A percentile compares a stretch with the other conserved stretches of the same genome.
Conservation (phyloP, 2,113 vertebrate genomes). For the Microtus oregoni region DNA sequence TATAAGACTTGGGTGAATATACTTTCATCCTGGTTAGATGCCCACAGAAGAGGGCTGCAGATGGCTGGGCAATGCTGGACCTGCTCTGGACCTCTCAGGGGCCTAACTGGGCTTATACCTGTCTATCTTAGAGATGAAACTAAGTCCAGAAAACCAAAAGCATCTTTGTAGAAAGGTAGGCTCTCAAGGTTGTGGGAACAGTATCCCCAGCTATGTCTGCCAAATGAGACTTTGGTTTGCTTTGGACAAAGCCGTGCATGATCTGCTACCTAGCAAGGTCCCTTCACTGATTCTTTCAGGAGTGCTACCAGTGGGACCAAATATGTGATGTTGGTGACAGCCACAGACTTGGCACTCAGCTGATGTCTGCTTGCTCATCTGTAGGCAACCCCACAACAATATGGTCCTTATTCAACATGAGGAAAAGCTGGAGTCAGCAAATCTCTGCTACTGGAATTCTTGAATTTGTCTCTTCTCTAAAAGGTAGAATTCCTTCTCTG, state of each 20-base stretch:
- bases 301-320: not conserved
- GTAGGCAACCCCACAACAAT: not conserved
- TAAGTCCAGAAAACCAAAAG: not conserved
- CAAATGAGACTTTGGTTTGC: conserved; percentile 29
- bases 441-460: not conserved
- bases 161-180: conserved; percentile 68
- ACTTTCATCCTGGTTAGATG: conserved; percentile 61
- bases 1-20: not conserved
- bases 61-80: not conserved
- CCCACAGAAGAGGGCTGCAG: not conserved
- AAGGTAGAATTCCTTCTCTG: not conserved
- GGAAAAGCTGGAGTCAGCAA: not conserved
- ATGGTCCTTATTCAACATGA: not conserved
- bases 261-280: not conserved
- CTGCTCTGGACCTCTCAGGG: conserved; percentile 37
- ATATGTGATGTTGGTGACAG: not conserved
- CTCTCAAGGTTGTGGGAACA: conserved; percentile 49
- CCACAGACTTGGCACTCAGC: not conserved
- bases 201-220: not conserved
- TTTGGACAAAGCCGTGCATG: not conserved
- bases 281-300: not conserved
- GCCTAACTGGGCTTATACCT: conserved; percentile 51
- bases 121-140: not conserved
- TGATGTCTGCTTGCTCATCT: not conserved
- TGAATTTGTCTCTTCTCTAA: not conserved